These are phyloP conservation scores for Ibycter americanus DNA, from an alignment of 2,797 vertebrate species.

Conservation along the genomic window DNA sequence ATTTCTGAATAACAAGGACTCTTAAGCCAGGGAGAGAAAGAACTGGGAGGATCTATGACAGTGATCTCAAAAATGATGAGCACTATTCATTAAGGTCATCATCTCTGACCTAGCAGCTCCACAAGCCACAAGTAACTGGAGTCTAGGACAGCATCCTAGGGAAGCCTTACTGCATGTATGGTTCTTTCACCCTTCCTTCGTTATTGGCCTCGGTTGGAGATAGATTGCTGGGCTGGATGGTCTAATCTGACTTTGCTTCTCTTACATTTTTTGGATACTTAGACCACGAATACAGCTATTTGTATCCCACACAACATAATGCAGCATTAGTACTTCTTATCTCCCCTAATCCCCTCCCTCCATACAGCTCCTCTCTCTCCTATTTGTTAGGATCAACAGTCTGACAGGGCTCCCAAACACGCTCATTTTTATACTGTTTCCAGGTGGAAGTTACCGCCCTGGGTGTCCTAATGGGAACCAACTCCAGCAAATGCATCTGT, in stretches of 20 bases:
- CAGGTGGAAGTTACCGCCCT: neutral
- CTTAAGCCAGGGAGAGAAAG: neutral
- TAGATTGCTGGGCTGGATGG: neutral
- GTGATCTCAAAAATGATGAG: neutral
- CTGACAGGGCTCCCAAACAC: neutral
- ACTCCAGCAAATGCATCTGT: neutral
- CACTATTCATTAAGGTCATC: neutral
- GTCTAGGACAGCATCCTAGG: neutral
- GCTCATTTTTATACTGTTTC: neutral
- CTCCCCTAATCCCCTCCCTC: neutral
- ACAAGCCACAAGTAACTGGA: neutral
- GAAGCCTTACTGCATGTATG: neutral
- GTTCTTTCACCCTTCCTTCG: neutral
- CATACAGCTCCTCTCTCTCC: neutral
- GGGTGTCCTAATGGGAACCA: neutral
- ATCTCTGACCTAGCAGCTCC: neutral
- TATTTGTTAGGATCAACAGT: neutral
- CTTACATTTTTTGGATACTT: neutral
- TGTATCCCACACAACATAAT: neutral
- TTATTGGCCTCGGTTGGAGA: neutral
- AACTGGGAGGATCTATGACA: rapidly evolving
- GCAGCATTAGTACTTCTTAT: neutral
- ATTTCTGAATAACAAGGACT: neutral
- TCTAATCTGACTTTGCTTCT: neutral
- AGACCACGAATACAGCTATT: neutral